A percentile compares a stretch with the other conserved stretches of the same genome.
Evolutionary conservation across 2,888 invertebrate genomes (phyloP).

Genomic region (Seladonia tumulorum): DNA sequence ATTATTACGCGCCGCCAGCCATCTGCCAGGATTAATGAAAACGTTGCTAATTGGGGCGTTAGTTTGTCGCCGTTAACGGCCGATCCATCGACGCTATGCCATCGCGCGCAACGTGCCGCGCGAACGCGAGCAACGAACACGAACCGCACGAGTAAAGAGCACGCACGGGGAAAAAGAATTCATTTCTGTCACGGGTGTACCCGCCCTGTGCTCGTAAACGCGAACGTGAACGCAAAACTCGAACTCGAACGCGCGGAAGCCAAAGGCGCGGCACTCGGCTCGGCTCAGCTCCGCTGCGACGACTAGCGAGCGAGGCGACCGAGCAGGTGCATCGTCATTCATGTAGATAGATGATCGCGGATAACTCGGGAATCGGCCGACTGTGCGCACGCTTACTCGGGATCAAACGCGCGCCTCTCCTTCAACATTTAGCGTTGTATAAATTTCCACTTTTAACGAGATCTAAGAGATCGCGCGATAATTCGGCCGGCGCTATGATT

Average conservation of each 20-base stretch:
- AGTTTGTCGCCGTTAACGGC: conserved; percentile 49
- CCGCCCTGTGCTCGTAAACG: conserved; percentile 53
- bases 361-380: conserved; percentile 67
- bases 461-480: conserved; percentile 67
- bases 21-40: conserved; percentile 52
- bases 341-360: conserved; percentile 71
- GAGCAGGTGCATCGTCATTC: conserved; percentile 75
- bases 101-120: background rate
- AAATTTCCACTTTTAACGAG: conserved; percentile 70
- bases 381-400: conserved; percentile 47
- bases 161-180: conserved; percentile 21
- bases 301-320: conserved; percentile 31
- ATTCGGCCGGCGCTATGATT: conserved; percentile 66
- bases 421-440: conserved; percentile 68
- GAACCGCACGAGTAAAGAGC: background rate
- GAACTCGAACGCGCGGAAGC: too few species aligned
- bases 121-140: conserved; percentile 8
- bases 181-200: conserved; percentile 55
- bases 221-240: background rate
- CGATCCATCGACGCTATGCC: conserved; percentile 43
- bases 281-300: background rate
- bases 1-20: background rate
- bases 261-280: background rate
- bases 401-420: conserved; percentile 37
- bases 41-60: conserved; percentile 31